Base-by-base conservation (phyloP, 2,888 invertebrate species). In the Brenthis ino region DNA sequence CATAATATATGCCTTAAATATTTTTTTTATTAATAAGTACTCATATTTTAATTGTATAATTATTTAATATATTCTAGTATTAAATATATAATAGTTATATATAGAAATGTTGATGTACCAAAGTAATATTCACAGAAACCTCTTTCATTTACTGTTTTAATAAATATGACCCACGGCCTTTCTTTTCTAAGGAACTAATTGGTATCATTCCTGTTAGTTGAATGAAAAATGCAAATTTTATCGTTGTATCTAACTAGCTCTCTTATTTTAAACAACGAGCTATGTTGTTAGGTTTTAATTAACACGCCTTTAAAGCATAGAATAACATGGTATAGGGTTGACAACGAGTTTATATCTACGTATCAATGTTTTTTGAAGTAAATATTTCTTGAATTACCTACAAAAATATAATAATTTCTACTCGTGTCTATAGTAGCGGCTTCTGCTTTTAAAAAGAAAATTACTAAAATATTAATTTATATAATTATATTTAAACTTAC, bases 201-300 rank as follows among this genome's bases (percentile, higher is more conserved):
- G 56, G 37, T 60, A 68, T 33, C 37, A 47, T 67, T 70, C 58
- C 28, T 63, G 57, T 63, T 47, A 53, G 55, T 58, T 48, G 37
- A 58, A 56, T 51, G 57, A 55, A 55, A 68, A 68, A 63, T 65
- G 48, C 55, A 54, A 68, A 64, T 65, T 51, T 67, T 66, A 58
- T 71, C 57, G 58, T 55, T 65, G 58, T n/a, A 53, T 67, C 63
- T 65, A 66, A 67, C 67, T 64, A 56, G 61, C 61, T 67, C 68
- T 71, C 64, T 69, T 71, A 71, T 73, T 66, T 65, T 58, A 48
- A 61, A 61, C 57, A 61, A 61, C 51, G 50, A 67, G 67, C 63
- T 48, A 11, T 37, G 60, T 68, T 64, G 64, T 72, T 65, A 71
- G 66, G 53, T 68, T 65, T 61, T 65, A 69, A 72, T 66, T 71